Base-by-base conservation (phyloP, 2,797 vertebrate genomes). In the Buceros bicornis region DNA sequence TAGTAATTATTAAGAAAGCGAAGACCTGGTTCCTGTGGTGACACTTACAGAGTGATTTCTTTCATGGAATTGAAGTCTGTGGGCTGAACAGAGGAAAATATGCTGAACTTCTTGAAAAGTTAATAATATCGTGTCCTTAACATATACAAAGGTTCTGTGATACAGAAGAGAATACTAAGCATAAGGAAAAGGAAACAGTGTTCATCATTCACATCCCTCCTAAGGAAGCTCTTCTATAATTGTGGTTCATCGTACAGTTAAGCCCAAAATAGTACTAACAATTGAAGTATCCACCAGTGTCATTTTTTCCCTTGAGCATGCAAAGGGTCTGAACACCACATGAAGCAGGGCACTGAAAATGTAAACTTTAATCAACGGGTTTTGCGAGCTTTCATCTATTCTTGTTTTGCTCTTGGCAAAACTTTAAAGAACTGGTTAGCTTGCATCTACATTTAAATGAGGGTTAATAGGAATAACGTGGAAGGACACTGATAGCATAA, bases 201-300 rank as follows among this genome's bases (percentile, higher is more conserved):
- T 72, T 95, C 82, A 92, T 90, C 67, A 69, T 66, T 93, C 95
- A 94, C 20, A 77, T 97, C 69, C 80, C 90, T 95, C 65, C 94
- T 74, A 92, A 97, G 96, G 96, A 97, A 95, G 87, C 58, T 73
- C 25, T 90, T 47, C 71, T 87, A 31, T 87, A 72, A 94, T 31
- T 96, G 60, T 76, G 64, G 70, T n/a, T 67, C 66, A 51, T 24
- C 21, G 25, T 11, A 42, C 7, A 74, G 16, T 80, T 61, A 65
- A 81, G 66, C 37, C 61, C 78, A 96, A 97, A 98, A 96, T 95
- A 97, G 82, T 53, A 82, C 51, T 71, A 57, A 90, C 88, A 93
- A 66, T 82, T 58, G 88, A 79, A 69, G 28, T 26, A 14, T 83
- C 47, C 45, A 33, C 16, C 37, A 81, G 45, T 62, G 78, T 78